These are phyloP conservation scores for Cyrtodaria siliqua DNA, from an alignment of 2,888 invertebrate genomes.

Conservation along the genomic window DNA sequence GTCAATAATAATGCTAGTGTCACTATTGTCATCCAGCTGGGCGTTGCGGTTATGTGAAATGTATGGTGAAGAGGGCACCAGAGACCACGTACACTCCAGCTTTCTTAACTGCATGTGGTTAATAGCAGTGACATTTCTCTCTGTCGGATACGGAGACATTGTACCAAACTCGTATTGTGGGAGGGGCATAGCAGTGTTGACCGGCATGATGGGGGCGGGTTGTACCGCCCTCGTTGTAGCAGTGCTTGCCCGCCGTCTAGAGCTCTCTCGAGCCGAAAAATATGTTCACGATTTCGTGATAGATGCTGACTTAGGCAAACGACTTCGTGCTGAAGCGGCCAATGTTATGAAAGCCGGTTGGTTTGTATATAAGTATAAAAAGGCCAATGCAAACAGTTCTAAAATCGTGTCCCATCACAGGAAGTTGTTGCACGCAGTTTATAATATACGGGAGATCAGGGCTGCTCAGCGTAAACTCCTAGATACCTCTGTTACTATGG, in stretches of 20 bases:
- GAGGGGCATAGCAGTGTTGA: conserved; percentile 83
- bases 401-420: conserved; percentile 77
- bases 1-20: conserved; percentile 78
- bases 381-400: conserved; percentile 54
- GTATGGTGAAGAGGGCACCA: conserved; percentile 69
- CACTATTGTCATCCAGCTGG: conserved; percentile 84
- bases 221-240: conserved; percentile 85
- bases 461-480: conserved; percentile 80
- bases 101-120: conserved; percentile 85
- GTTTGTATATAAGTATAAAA: conserved; percentile 81
- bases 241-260: conserved; percentile 83
- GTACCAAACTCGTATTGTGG: conserved; percentile 85
- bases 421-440: conserved; percentile 83
- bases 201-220: conserved; percentile 85
- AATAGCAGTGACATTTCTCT: conserved; percentile 85
- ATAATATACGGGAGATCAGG: conserved; percentile 84
- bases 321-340: conserved; percentile 82
- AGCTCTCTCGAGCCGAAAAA: conserved; percentile 84
- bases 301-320: conserved; percentile 84
- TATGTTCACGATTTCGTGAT: conserved; percentile 85
- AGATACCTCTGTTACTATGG: conserved; percentile 79
- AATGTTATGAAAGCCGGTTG: conserved; percentile 84
- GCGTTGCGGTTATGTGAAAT: conserved; percentile 84
- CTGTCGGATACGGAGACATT: conserved; percentile 85
- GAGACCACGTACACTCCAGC: conserved; percentile 76